phyloP scores from a whole-genome alignment of 2,797 vertebrate species.

The Ctenopoma kingsleyae region DNA sequence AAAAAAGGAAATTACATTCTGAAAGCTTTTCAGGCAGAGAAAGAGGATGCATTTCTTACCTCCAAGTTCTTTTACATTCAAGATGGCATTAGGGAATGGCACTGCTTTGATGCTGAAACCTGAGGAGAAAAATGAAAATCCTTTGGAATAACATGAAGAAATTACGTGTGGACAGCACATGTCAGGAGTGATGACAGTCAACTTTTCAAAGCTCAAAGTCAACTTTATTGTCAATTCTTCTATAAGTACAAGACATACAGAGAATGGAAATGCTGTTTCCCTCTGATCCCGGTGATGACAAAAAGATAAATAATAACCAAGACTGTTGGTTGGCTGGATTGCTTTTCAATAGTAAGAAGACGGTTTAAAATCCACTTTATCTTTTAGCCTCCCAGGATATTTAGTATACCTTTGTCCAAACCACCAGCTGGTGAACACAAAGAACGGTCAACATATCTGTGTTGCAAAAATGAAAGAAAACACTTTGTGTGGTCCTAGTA shows the following conservation, averaged over 20 bases:
- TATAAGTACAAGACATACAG: no score
- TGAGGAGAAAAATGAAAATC: constrained; percentile 73
- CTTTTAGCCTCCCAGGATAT: constrained; percentile 36
- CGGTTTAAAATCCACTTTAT: constrained; percentile 4
- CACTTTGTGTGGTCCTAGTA: constrained; percentile 62
- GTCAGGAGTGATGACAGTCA: constrained; percentile 27
- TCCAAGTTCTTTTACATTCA: constrained; percentile 99
- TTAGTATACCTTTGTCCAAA: constrained; percentile 54
- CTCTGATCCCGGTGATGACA: no score
- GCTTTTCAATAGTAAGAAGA: constrained; percentile 34
- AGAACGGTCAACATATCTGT: constrained; percentile 48
- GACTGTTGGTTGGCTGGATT: constrained; percentile 34
- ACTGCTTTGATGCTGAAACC: constrained; percentile 99
- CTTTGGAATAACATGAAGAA: constrained; percentile 29
- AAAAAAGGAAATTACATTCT: neutral
- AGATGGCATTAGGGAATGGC: constrained; percentile 95
- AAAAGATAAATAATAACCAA: no score
- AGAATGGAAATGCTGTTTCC: no score
- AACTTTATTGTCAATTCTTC: no score
- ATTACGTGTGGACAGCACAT: constrained; percentile 9
- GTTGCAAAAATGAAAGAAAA: constrained; percentile 48
- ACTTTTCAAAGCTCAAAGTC: no score
- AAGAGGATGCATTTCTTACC: constrained; percentile 84
- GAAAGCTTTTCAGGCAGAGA: neutral
- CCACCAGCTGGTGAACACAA: constrained; percentile 50